Base-by-base conservation (phyloP, 1,140 invertebrate species). In the Amyelois transitella region DNA sequence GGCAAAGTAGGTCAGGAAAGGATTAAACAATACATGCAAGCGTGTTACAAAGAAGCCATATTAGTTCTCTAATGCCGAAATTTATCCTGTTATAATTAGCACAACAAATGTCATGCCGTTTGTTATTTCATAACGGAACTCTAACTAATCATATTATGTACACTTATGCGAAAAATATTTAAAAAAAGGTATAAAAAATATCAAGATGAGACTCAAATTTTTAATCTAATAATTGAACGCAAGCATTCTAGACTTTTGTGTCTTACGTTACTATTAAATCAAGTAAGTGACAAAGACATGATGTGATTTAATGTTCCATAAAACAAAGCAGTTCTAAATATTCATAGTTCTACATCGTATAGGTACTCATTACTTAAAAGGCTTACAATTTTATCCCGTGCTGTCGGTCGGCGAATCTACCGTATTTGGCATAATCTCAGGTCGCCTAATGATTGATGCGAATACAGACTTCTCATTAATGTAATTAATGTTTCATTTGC, bases 291-390 rank as follows among this genome's bases (percentile, higher is more conserved):
- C n/a, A n/a, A n/a, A n/a, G n/a, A n/a, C n/a, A n/a, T n/a, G n/a
- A n/a, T n/a, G n/a, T n/a, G n/a, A n/a, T n/a, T n/a, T n/a, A n/a
- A n/a, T n/a, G n/a, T n/a, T n/a, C n/a, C n/a, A n/a, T n/a, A n/a
- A n/a, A n/a, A n/a, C n/a, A n/a, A n/a, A n/a, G n/a, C 18, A 47
- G 0, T 1, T 61, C 54, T 58, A 56, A 20, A 49, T 38, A 14
- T 72, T 70, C 7, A 45, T 66, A 67, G 20, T 20, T 76, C 77
- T 81, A 62, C 60, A 50, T 22, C 12, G 22, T 72, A 58, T 66
- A 77, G 69, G 62, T 75, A 64, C 66, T 83, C 81, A 86, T 86
- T 86, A 86, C 83, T 84, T 86, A 83, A 84, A 81, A 80, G 81
- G 83, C 77, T 83, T 81, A 84, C 71, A 84, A 75, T 81, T 82